A percentile compares a stretch with the other conserved stretches of the same genome.
Conservation (phyloP, 2,113 vertebrate genomes). For the Struthidea cinerea region DNA sequence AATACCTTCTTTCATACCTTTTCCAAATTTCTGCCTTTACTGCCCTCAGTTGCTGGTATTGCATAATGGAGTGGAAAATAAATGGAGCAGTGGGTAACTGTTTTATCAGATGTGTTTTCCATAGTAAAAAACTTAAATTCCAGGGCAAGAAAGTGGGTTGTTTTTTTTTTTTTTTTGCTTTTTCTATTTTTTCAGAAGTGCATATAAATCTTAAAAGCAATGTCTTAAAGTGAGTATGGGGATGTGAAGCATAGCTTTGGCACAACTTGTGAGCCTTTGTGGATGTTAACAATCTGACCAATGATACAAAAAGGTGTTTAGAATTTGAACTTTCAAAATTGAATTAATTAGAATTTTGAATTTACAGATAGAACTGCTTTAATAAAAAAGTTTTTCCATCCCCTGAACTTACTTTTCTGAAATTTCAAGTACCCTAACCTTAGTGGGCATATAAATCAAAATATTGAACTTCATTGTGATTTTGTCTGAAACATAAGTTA, state of each 20-base stretch:
- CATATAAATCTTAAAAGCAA: not conserved
- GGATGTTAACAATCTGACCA: not conserved
- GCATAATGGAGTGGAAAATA: not conserved
- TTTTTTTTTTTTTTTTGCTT: not conserved
- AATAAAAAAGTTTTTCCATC: not conserved
- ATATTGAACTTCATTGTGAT: not conserved
- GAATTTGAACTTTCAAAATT: not conserved
- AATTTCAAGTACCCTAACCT: not conserved
- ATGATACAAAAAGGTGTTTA: rapidly evolving
- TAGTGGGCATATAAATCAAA: not conserved
- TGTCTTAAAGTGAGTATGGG: not conserved
- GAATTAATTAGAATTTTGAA: not conserved
- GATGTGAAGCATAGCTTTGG: not conserved
- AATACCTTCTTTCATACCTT: not conserved
- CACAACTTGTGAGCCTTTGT: not conserved
- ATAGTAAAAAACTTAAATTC: not conserved
- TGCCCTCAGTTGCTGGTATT: not conserved
- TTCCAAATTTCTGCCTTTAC: not conserved
- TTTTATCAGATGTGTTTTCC: not conserved
- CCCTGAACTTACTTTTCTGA: not conserved
- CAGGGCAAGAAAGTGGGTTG: not conserved
- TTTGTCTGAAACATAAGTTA: not conserved
- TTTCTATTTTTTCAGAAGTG: not conserved
- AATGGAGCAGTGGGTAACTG: not conserved
- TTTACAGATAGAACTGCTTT: not conserved